Conservation (phyloP, 2,797 vertebrate genomes). For the Poeciliopsis paucimaculata region DNA sequence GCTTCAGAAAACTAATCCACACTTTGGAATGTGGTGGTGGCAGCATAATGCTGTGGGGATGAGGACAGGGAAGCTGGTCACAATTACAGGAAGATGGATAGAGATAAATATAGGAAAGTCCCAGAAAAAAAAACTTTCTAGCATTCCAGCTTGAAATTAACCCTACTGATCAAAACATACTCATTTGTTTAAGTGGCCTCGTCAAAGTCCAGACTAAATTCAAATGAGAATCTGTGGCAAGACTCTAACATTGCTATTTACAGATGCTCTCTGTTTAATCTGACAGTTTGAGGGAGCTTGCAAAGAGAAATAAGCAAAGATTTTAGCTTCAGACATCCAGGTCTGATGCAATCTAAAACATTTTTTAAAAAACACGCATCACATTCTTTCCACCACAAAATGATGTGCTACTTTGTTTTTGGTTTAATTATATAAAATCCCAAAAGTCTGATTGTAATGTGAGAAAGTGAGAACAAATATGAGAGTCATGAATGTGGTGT, state of each 20-base stretch:
- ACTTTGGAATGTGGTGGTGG: background rate
- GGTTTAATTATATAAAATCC: background rate
- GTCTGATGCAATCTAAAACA: background rate
- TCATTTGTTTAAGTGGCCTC: background rate
- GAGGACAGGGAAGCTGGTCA: background rate
- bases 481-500: background rate
- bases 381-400: background rate
- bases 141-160: background rate
- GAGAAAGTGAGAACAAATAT: background rate
- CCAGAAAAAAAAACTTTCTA: background rate
- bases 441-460: background rate
- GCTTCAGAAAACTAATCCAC: background rate
- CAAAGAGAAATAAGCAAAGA: background rate
- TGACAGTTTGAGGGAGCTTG: background rate
- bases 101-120: background rate
- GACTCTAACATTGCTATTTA: background rate
- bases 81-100: background rate
- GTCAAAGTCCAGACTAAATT: background rate
- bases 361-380: background rate
- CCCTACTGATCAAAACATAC: background rate
- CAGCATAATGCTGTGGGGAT: background rate
- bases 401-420: background rate
- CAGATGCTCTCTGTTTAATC: background rate
- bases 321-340: background rate
- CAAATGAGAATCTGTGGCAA: conserved; percentile 1